Evolutionary conservation across 1,140 invertebrate species (phyloP), one percentile per base, ranked within the genome.

Genomic region (Penaeus indicus): DNA sequence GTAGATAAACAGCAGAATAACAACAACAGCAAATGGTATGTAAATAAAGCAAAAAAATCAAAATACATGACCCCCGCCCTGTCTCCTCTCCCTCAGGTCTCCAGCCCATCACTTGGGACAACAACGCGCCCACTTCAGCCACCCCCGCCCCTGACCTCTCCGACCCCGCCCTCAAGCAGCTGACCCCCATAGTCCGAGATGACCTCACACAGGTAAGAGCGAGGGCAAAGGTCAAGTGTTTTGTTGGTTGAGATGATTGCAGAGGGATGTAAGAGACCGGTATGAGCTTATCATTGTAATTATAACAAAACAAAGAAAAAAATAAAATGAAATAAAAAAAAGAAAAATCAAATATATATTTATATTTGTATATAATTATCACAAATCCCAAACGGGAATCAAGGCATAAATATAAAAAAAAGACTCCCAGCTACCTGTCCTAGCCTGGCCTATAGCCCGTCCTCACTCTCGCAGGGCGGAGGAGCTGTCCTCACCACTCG

Each of bases 31-130:
- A n/a, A n/a, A n/a, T n/a, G n/a, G n/a, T n/a, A n/a, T n/a, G n/a
- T n/a, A 47, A 47, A 10, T 47, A 47, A 47, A 47, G 42, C 3
- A 47, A 47, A 10, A 47, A 47, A 47, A 10, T 47, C n/a, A 27
- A 78, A 78, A 32, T n/a, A 75, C 38, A 42, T n/a, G 81, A 32
- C n/a, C n/a, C 5, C 21, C 11, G 21, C 1, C 13, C 27, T 27
- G 10, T 22, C 60, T 21, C 27, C 3, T 63, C 27, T 64, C 60
- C 32, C 0, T 1, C 89, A 90, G 89, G 89, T 60, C 27, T 90
- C 27, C 84, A 83, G 81, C 89, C 89, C 11, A 80, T 90, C 27
- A 90, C 89, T 18, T 90, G 89, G 89, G 89, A 90, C 72, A 90
- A 84, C 89, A 90, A 84, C 89, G 67, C 89, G 19, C 89, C 85